Evolutionary conservation across 2,888 invertebrate genomes (phyloP), one percentile per base, ranked within the genome.

Genomic region (Parnassius smintheus): DNA sequence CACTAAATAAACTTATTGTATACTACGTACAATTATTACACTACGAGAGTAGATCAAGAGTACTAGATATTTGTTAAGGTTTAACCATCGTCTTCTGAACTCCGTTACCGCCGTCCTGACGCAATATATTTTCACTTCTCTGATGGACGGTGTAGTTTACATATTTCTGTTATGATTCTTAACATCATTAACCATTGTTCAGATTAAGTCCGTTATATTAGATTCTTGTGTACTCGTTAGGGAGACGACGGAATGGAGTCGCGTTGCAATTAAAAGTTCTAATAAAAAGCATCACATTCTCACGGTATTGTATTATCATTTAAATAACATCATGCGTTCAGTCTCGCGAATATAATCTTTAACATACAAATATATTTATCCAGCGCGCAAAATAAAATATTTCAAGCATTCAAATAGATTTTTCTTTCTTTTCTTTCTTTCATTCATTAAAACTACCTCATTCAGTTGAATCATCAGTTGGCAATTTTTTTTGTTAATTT

Each of bases 251-350:
- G 84, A 81, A 82, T 80, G 74, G 71, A 73, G 77, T 72, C 76
- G 63, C 70, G 68, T 68, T 73, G 70, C 73, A 71, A 80, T 71
- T 82, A 77, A 73, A 80, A 81, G 74, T 77, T 79, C 82, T 86
- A 88, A 80, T 82, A 81, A 83, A 80, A 88, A 89, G 89, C 87
- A 80, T 84, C 75, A 79, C 86, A 86, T 84, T 83, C 84, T 84
- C 85, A 81, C 88, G 76, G 80, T 76, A 78, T 76, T 75, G 78
- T 81, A 72, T 74, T 71, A 76, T 75, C 72, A 71, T 73, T 74
- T 69, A 73, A 76, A 78, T 66, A 68, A 76, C 72, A 74, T 77
- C 75, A 73, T 78, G 78, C 70, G 70, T 78, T 82, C 71, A 78
- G 72, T 77, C 77, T 75, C 77, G 75, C 75, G 71, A 67, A 73